Evolutionary conservation across 2,113 vertebrate genomes (phyloP).

Genomic region (cattle (Bos taurus)): ARS-UCD2.0 NC_037344.1:7182501-7183000

Average conservation of each 20-base stretch:
- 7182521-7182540: not conserved
- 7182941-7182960: not conserved
- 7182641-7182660: not conserved
- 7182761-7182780: not conserved
- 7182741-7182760: not conserved
- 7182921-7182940: not conserved
- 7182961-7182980: not conserved
- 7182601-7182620: not conserved
- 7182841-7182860: not conserved
- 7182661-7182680: not conserved
- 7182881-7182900: not conserved
- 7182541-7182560: not conserved
- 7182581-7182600: not conserved
- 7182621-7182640: not conserved
- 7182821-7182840: not conserved
- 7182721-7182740: not conserved
- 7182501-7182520: not conserved
- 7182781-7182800: not conserved
- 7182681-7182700: not conserved
- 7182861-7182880: not conserved
- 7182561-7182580: not conserved
- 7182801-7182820: not conserved
- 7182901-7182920: not conserved
- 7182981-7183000: not conserved
- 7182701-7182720: not conserved